Percentiles rank a stretch among this genome's conserved stretches.
Conservation (phyloP, 2,888 invertebrate genomes). For the Scrobipalpa costella region DNA sequence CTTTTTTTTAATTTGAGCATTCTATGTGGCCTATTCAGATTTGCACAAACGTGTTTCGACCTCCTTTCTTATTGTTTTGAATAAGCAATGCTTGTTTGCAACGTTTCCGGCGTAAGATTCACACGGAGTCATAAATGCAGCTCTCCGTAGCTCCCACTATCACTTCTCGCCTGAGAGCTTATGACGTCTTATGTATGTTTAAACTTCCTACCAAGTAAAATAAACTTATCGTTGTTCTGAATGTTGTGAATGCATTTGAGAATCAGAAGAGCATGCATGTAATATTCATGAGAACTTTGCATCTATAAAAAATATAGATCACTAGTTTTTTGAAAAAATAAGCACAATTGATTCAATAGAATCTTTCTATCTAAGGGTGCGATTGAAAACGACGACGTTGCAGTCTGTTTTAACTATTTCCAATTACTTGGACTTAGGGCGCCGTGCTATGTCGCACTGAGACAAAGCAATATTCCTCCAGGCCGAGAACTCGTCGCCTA, state of each 20-base stretch:
- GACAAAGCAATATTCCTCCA: too few species aligned
- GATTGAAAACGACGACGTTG: too few species aligned
- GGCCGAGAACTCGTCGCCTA: too few species aligned
- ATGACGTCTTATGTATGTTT: slow-evolving; percentile 2
- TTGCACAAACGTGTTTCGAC: background rate
- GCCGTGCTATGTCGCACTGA: too few species aligned
- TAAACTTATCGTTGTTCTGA: slow-evolving; percentile 31
- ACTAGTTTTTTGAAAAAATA: too few species aligned
- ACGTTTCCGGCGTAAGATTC: background rate
- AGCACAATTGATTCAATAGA: background rate
- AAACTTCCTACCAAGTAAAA: slow-evolving; percentile 1
- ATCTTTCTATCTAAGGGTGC: too few species aligned
- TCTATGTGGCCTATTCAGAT: background rate
- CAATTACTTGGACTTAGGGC: too few species aligned
- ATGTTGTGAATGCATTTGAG: slow-evolving; percentile 24
- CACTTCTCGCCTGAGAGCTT: slow-evolving; percentile 14
- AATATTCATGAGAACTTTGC: background rate
- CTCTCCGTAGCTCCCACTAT: background rate
- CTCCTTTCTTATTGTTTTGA: background rate
- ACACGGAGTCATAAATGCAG: slow-evolving; percentile 5
- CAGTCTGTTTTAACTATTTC: background rate
- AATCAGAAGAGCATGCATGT: background rate
- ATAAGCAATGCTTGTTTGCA: background rate
- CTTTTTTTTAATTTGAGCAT: slow-evolving; percentile 31
- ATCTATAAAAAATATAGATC: too few species aligned